Conservation (phyloP, 2,888 invertebrate species). For the Apodemia zela region DNA sequence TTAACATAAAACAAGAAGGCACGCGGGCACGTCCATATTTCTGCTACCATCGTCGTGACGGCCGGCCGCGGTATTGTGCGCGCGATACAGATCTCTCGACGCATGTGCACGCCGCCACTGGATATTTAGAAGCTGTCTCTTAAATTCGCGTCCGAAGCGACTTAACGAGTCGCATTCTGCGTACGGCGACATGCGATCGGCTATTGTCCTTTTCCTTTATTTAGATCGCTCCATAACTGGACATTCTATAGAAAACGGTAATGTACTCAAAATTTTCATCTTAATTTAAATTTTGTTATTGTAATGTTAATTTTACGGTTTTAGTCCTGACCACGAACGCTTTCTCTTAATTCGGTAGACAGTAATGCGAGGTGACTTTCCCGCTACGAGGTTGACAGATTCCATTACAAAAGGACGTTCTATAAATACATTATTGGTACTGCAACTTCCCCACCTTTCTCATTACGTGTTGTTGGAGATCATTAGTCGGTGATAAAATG, state of each 20-base stretch:
- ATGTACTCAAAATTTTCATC: constrained; percentile 19
- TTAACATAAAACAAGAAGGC: constrained; percentile 77
- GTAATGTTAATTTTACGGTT: constrained; percentile 16
- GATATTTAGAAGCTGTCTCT: constrained; percentile 77
- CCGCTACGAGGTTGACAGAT: constrained; percentile 54
- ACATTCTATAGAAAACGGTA: constrained; percentile 31
- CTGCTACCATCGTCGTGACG: constrained; percentile 75
- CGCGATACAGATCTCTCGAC: constrained; percentile 74
- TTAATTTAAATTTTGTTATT: constrained; percentile 14
- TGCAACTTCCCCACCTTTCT: constrained; percentile 55
- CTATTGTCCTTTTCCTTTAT: constrained; percentile 58
- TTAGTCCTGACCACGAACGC: constrained; percentile 29
- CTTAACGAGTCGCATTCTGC: constrained; percentile 74
- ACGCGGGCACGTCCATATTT: constrained; percentile 71
- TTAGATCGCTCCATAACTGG: constrained; percentile 43
- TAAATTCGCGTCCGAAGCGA: constrained; percentile 64
- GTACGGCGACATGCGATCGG: constrained; percentile 64
- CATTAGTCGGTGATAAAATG: constrained; percentile 74
- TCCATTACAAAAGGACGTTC: constrained; percentile 66
- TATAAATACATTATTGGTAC: constrained; percentile 76
- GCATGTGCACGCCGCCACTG: constrained; percentile 64
- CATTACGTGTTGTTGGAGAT: constrained; percentile 64
- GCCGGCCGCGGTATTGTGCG: constrained; percentile 69
- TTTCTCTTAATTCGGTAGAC: constrained; percentile 45
- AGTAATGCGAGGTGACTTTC: constrained; percentile 51